Base-by-base conservation (phyloP, 2,797 vertebrate species). In the Tiaroga cobitis region DNA sequence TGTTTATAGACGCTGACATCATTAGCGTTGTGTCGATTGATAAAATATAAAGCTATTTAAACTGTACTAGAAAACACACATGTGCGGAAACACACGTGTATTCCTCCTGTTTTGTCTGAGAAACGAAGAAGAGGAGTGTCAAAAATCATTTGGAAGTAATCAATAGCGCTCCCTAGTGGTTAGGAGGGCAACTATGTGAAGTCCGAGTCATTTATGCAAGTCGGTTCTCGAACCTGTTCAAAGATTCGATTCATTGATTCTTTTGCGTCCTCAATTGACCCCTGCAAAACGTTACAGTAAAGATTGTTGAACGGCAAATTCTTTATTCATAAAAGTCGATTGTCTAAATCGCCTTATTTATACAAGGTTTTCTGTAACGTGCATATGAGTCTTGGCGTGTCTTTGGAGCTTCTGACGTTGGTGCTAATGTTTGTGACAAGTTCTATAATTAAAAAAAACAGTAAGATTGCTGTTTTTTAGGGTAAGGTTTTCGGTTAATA, bases 11-110 rank as follows among this genome's bases (percentile, higher is more conserved):
- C 21, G 9, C 39, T 24, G 81, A 65, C 49, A 63, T 77, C 2
- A 1, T 70, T 32, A 8, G 43, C 11, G 46, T 32, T 41, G 37
- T 46, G 32, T 51, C 24, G 18, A 43, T 19, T 11, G 26, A 46
- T 49, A 63, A 21, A 39, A 29, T 21, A 43, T 3, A 29, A 56
- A 41, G 29, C 0, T 16, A 70, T 29, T 18, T 32, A n/a, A 34
- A 43, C 19, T 1, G 54, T 26, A 43, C 18, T 43, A 5, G 32
- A 49, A 56, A 32, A 1, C 13, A 32, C 4, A 37, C 80, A 86
- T 49, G 65, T 43, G 43, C 59, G n/a, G 43, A 39, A 65, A 29
- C 79, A 67, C 82, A 46, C 75, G 82, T 84, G 82, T 16, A 4
- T 41, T 24, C 9, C 43, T 51, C 13, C 39, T 11, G n/a, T 80